These are phyloP conservation scores for Peromyscus leucopus DNA, from an alignment of 2,113 vertebrate species.

Conservation along the genomic window DNA sequence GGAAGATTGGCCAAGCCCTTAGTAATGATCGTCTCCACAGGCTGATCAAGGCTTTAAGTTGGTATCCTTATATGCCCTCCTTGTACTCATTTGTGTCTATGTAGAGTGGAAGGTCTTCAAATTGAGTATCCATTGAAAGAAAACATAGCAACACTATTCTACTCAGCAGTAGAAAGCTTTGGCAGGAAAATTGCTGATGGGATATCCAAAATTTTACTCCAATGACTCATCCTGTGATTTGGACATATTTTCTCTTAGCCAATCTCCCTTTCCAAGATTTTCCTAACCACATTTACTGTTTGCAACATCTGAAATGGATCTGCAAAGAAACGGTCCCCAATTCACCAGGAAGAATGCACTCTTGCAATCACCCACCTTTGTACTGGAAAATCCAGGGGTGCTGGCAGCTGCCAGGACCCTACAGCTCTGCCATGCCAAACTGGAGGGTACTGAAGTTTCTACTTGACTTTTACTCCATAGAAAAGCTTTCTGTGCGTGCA, in stretches of 20 bases:
- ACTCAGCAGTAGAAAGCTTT: conserved; percentile 30
- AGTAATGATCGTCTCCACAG: conserved; percentile 22
- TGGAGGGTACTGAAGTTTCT: background rate
- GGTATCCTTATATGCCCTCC: conserved; percentile 27
- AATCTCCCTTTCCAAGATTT: conserved; percentile 52
- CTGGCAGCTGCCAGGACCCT: background rate
- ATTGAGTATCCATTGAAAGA: conserved; percentile 22
- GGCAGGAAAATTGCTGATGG: conserved; percentile 27
- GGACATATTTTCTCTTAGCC: conserved; percentile 39
- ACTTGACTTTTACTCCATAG: background rate
- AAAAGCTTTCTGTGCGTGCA: background rate
- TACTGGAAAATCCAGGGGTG: background rate
- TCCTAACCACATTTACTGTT: conserved; percentile 21
- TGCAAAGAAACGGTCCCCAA: conserved; percentile 16
- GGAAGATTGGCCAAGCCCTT: background rate
- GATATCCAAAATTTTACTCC: conserved; percentile 19
- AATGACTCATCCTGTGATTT: conserved; percentile 44
- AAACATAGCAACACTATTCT: background rate
- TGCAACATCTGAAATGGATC: conserved; percentile 33
- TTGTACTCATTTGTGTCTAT: background rate
- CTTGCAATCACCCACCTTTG: background rate
- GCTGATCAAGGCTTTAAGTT: conserved; percentile 1
- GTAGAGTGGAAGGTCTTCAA: background rate
- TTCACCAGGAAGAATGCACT: conserved; percentile 1
- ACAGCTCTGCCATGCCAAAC: background rate